phyloP scores from a whole-genome alignment of 2,888 invertebrate genomes.

The Apoda limacodes region DNA sequence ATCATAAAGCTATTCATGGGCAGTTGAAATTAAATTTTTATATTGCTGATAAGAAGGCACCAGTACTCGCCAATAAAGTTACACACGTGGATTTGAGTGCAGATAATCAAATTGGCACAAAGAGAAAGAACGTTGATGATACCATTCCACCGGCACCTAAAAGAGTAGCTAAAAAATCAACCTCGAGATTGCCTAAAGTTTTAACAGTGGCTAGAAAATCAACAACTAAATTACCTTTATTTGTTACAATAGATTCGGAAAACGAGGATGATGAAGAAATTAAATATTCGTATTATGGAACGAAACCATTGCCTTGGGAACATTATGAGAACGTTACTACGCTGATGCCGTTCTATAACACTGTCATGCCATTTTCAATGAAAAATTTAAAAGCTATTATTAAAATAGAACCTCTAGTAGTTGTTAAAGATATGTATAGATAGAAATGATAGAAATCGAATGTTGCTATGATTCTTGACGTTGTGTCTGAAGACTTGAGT shows the following conservation, averaged over 20 bases:
- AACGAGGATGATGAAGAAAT: conserved; percentile 15
- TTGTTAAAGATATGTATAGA: conserved; percentile 54
- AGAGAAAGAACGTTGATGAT: conserved; percentile 17
- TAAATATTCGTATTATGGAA: conserved; percentile 63
- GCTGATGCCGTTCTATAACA: conserved; percentile 64
- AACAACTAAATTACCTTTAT: conserved; percentile 49
- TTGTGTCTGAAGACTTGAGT: no score
- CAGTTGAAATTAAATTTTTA: conserved; percentile 21
- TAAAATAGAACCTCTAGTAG: conserved; percentile 59
- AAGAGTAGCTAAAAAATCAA: conserved; percentile 39
- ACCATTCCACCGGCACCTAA: conserved; percentile 15
- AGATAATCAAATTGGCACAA: background rate
- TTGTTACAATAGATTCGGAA: background rate
- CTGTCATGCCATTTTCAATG: conserved; percentile 49
- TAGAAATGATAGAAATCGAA: no score
- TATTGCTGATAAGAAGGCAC: conserved; percentile 23
- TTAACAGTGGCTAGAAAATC: conserved; percentile 55
- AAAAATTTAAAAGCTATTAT: conserved; percentile 61
- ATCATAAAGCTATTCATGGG: conserved; percentile 29
- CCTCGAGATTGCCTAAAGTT: conserved; percentile 35
- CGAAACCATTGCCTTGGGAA: conserved; percentile 37
- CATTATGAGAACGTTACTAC: conserved; percentile 54
- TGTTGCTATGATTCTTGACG: no score
- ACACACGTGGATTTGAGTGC: background rate
- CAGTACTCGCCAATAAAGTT: conserved; percentile 2